Conservation (phyloP, 2,888 invertebrate species). For the Sesia bembeciformis region DNA sequence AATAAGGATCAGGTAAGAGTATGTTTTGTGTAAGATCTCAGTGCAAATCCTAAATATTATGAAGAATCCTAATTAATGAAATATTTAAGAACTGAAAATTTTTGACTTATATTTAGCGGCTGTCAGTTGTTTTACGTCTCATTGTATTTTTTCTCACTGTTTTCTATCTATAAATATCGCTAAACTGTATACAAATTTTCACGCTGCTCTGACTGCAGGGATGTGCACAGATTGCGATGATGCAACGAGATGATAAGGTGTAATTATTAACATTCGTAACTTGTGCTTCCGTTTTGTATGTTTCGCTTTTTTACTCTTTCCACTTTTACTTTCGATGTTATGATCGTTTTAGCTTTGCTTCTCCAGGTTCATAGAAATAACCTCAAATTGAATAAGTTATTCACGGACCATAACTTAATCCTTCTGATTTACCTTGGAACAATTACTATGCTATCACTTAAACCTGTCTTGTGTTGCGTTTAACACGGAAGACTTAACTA, state of each 20-base stretch:
- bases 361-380: background rate
- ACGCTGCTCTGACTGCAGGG: slow-evolving; percentile 50
- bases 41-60: background rate
- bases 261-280: slow-evolving; percentile 13
- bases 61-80: background rate
- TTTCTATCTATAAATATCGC: slow-evolving; percentile 22
- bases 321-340: slow-evolving; percentile 7
- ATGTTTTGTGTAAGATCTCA: background rate
- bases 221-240: slow-evolving; percentile 57
- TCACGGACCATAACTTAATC: background rate
- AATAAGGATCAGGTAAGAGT: slow-evolving; percentile 46
- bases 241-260: slow-evolving; percentile 73
- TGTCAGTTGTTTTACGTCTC: slow-evolving; percentile 72
- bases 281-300: slow-evolving; percentile 14
- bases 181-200: slow-evolving; percentile 34
- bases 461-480: no score
- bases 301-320: slow-evolving; percentile 24
- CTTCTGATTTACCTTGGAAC: background rate
- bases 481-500: background rate
- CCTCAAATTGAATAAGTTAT: background rate
- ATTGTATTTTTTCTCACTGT: slow-evolving; percentile 26
- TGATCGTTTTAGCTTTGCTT: slow-evolving; percentile 4
- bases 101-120: slow-evolving; percentile 59
- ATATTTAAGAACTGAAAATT: slow-evolving; percentile 2
- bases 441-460: background rate